Conservation (phyloP, 2,888 invertebrate genomes). For the Drosophila neutralis region DNA sequence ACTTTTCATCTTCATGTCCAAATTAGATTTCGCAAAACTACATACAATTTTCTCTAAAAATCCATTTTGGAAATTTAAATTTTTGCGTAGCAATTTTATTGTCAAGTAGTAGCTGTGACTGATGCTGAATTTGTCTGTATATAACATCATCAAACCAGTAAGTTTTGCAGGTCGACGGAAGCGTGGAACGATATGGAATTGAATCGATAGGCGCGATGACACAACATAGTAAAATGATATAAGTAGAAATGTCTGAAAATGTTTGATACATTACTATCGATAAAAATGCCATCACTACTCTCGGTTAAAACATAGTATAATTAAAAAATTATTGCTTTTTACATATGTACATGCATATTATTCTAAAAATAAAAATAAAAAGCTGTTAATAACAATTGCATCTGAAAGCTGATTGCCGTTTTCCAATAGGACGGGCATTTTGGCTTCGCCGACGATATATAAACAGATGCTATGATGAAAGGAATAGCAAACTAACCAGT, state of each 20-base stretch:
- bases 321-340: conserved; percentile 47
- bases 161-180: neutral
- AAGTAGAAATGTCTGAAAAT: neutral
- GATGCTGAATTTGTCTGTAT: neutral
- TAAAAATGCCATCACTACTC: conserved; percentile 6
- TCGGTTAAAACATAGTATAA: conserved; percentile 53
- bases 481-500: conserved; percentile 34
- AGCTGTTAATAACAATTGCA: conserved; percentile 13
- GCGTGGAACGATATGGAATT: neutral
- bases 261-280: conserved; percentile 6
- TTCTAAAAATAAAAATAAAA: conserved; percentile 14
- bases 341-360: conserved; percentile 19
- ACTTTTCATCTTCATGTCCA: too few relatives aligned
- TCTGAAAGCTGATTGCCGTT: conserved; percentile 9
- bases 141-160: neutral
- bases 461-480: conserved; percentile 14
- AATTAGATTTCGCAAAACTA: neutral
- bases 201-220: neutral
- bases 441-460: conserved; percentile 14
- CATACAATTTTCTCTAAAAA: neutral
- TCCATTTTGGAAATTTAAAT: neutral
- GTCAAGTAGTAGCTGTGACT: neutral
- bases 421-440: conserved; percentile 1
- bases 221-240: neutral
- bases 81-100: neutral